These are phyloP conservation scores for Drosophila phalerata DNA, from an alignment of 2,888 invertebrate species.

Conservation along the genomic window DNA sequence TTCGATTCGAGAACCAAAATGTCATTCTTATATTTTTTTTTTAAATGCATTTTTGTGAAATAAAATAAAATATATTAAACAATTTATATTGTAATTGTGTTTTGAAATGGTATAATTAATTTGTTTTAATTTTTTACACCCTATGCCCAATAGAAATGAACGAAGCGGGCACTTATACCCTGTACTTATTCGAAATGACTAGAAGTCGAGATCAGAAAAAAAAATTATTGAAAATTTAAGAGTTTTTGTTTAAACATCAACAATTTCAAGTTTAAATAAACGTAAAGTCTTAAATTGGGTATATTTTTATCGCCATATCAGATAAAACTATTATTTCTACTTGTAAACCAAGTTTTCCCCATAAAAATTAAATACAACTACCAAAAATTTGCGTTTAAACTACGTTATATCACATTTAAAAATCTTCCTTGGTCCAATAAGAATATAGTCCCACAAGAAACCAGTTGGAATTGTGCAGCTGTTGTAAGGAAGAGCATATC, in stretches of 20 bases:
- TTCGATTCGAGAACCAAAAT: conserved; percentile 14
- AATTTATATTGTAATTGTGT: neutral
- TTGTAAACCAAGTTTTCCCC: neutral
- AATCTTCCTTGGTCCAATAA: neutral
- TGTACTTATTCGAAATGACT: neutral
- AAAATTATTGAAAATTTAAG: no score
- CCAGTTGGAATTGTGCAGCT: conserved; percentile 8
- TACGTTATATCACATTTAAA: neutral
- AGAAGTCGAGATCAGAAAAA: neutral
- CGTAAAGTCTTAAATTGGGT: neutral
- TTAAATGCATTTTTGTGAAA: conserved; percentile 34
- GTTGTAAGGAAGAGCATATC: neutral
- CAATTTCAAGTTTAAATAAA: neutral
- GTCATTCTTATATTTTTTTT: conserved; percentile 12
- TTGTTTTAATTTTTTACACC: neutral
- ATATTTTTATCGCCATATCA: no score
- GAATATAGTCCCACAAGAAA: neutral
- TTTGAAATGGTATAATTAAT: neutral
- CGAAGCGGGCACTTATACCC: neutral
- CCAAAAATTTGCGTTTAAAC: neutral
- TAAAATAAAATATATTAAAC: conserved; percentile 12
- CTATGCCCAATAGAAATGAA: neutral
- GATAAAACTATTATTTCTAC: neutral
- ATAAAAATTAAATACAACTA: neutral
- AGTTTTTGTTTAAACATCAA: no score